Evolutionary conservation across 2,113 vertebrate species (phyloP), one percentile per base, ranked within the genome.

Genomic region (Poecilia latipinna): DNA sequence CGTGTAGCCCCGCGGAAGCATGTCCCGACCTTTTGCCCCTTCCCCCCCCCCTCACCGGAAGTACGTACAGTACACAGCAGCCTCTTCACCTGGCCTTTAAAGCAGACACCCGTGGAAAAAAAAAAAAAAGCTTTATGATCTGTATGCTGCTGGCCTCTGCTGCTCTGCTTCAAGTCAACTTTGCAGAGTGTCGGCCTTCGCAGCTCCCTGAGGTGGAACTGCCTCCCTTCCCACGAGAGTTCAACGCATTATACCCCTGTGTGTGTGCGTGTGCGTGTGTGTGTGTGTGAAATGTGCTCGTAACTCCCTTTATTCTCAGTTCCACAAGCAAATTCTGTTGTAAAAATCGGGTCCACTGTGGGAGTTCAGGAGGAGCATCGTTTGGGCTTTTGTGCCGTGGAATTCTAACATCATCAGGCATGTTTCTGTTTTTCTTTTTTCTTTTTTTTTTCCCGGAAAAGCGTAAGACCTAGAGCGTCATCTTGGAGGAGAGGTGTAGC

Each of bases 161-260:
- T 1, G 28, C 70, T 68, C 71, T 12, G 63, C 63, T 72, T 75
- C 81, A 72, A 37, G 74, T 64, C 61, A 1, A 54, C 70, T 68
- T 44, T 74, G 66, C 65, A 15, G 61, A 78, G 75, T 8, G n/a
- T 31, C 8, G 77, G 86, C 83, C 88, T 89, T 86, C 88, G 85
- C 83, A 78, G 87, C 78, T 88, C 85, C 85, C 87, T 80, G 85
- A 88, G 86, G 87, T 90, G 82, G 87, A 90, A 85, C 88, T 69
- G 78, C 72, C 44, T 88, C 42, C 37, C 63, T 37, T 82, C 86
- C 80, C 78, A 65, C 0, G 67, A 79, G 87, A 78, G 24, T 70
- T 78, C 74, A 75, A n/a, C 65, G 68, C 11, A 26, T 66, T 83
- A 68, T 70, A 42, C 82, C 76, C 76, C 5, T 31, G 65, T 66